A percentile compares a stretch with the other conserved stretches of the same genome.
These are phyloP conservation scores for Habroteleia sp. DNA, from an alignment of 2,888 invertebrate genomes.

Conservation along the genomic window DNA sequence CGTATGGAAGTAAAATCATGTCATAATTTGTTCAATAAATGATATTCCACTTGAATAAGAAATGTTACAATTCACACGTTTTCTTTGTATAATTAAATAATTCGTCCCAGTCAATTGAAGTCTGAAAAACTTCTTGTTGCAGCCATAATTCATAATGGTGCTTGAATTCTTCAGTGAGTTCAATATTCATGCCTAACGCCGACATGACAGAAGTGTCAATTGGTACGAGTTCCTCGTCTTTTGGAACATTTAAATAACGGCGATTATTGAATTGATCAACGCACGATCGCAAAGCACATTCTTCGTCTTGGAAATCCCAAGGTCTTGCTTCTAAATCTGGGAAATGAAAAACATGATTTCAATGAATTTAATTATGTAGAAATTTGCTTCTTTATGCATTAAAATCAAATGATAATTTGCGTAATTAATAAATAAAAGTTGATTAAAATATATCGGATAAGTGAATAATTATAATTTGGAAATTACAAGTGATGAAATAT, in stretches of 20 bases:
- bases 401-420: too few species aligned
- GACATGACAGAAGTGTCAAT: conserved; percentile 92
- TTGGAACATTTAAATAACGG: conserved; percentile 84
- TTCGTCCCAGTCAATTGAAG: conserved; percentile 90
- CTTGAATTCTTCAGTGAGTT: conserved; percentile 95
- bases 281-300: conserved; percentile 94
- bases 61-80: conserved; percentile 74
- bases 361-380: conserved; percentile 1
- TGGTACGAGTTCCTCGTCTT: conserved; percentile 84
- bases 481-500: too few species aligned
- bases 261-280: conserved; percentile 98
- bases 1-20: not conserved
- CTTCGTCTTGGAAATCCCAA: conserved; percentile 99
- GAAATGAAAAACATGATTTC: conserved; percentile 6
- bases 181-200: conserved; percentile 89
- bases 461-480: too few species aligned
- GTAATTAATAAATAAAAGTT: too few species aligned
- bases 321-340: conserved; percentile 96
- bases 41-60: conserved; percentile 12
- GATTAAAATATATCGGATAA: too few species aligned
- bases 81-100: conserved; percentile 71
- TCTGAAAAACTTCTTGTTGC: conserved; percentile 96
- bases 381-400: too few species aligned
- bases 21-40: conserved; percentile 13
- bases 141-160: conserved; percentile 97